Percentiles rank a stretch among this genome's conserved stretches.
Evolutionary conservation across 1,140 invertebrate species (phyloP).

Genomic region (Heterodera carotae): DNA sequence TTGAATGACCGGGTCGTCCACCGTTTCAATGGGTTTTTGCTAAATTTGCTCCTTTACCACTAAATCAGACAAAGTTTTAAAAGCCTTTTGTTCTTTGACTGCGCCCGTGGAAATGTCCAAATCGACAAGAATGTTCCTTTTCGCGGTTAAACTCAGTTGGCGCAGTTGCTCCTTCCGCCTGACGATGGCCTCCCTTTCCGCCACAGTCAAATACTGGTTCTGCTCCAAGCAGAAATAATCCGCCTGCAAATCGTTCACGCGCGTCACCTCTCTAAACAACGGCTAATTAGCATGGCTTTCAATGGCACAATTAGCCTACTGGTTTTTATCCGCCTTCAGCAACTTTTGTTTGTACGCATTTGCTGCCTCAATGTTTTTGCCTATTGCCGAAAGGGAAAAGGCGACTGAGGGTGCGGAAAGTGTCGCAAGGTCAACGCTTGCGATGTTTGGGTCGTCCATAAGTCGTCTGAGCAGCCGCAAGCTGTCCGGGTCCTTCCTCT

Average conservation of each 20-base stretch:
- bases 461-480: constrained; percentile 15
- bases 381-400: constrained; percentile 28
- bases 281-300: background rate
- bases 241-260: constrained; percentile 54
- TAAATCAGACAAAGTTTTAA: constrained; percentile 22
- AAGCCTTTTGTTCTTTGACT: constrained; percentile 38
- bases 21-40: constrained; percentile 42
- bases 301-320: constrained; percentile 23
- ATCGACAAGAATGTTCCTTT: constrained; percentile 44
- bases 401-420: background rate
- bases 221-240: constrained; percentile 58
- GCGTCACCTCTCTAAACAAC: constrained; percentile 44
- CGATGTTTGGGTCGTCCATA: background rate
- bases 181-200: constrained; percentile 70
- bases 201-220: constrained; percentile 50
- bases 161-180: constrained; percentile 58
- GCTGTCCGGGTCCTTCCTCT: background rate
- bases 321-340: constrained; percentile 34
- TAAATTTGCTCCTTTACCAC: background rate
- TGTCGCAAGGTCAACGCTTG: constrained; percentile 17
- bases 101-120: constrained; percentile 39
- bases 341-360: constrained; percentile 41
- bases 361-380: constrained; percentile 28
- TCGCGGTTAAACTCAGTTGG: constrained; percentile 34
- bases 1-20: constrained; percentile 44